phyloP scores from a whole-genome alignment of 2,888 invertebrate genomes.

The Molanna angustata region DNA sequence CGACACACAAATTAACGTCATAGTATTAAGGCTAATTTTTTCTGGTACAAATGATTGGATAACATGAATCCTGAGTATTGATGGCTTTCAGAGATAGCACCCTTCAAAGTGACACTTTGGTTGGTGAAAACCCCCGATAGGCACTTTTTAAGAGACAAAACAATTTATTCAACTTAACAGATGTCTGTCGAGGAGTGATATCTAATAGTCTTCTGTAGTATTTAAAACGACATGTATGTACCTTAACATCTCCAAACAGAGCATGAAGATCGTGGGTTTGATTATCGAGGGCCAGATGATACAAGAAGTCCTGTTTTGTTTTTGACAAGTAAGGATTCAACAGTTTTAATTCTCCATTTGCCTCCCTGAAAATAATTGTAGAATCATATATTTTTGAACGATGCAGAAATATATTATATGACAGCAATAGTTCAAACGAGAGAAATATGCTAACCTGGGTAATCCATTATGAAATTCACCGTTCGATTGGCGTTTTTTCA shows the following conservation, averaged over 20 bases:
- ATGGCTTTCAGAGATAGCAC: too few species aligned
- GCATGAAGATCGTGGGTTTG: slow-evolving; percentile 52
- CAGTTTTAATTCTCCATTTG: slow-evolving; percentile 47
- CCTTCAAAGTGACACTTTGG: too few species aligned
- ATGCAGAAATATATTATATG: too few species aligned
- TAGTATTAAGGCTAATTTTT: too few species aligned
- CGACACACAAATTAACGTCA: too few species aligned
- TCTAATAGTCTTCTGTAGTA: background rate
- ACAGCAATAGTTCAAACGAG: too few species aligned
- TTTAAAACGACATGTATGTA: slow-evolving; percentile 35
- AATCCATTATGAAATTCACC: slow-evolving; percentile 26
- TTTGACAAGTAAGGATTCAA: slow-evolving; percentile 49
- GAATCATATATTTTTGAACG: too few species aligned
- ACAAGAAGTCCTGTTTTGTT: slow-evolving; percentile 51
- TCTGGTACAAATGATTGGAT: too few species aligned
- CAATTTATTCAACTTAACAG: background rate
- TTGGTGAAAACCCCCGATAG: too few species aligned
- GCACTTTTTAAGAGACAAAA: background rate
- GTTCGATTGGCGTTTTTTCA: slow-evolving; percentile 11
- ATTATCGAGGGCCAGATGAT: slow-evolving; percentile 59
- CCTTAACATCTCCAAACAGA: slow-evolving; percentile 66
- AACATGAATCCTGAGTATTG: background rate
- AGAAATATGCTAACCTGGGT: slow-evolving; percentile 20
- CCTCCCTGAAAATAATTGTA: slow-evolving; percentile 41
- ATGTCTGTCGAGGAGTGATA: background rate